Percentiles rank a stretch among this genome's conserved stretches.
Conservation (phyloP, 1,140 invertebrate genomes). For the Globodera rostochiensis region DNA sequence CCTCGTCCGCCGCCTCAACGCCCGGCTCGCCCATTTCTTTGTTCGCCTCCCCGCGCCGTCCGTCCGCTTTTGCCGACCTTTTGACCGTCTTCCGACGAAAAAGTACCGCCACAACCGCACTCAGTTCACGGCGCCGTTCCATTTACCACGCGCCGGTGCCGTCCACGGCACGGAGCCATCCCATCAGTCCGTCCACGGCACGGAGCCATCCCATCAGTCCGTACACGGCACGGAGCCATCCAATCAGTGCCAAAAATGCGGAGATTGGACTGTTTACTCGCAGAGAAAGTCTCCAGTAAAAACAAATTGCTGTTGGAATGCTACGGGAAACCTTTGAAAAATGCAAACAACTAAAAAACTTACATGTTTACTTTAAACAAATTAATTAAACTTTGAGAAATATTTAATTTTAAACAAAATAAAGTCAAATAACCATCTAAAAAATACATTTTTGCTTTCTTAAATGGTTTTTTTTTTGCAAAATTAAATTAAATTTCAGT, state of each 20-base stretch:
- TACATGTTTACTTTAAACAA: too few relatives aligned
- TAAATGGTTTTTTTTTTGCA: neutral
- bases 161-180: neutral
- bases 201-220: neutral
- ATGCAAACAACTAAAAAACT: neutral
- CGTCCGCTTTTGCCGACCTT: slow-evolving; percentile 60
- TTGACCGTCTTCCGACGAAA: slow-evolving; percentile 64
- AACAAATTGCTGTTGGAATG: neutral
- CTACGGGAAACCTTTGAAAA: slow-evolving; percentile 3
- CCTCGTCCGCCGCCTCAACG: neutral
- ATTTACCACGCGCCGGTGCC: slow-evolving; percentile 36
- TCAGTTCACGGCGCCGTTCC: slow-evolving; percentile 28
- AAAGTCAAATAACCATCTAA: too few relatives aligned
- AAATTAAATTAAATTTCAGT: slow-evolving; percentile 13
- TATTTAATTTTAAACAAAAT: too few relatives aligned
- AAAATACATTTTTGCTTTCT: neutral
- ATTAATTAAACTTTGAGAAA: too few relatives aligned
- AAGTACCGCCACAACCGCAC: slow-evolving; percentile 30
- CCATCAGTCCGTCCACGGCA: neutral
- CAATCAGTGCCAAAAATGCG: neutral
- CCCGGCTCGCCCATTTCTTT: slow-evolving; percentile 1
- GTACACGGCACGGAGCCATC: neutral
- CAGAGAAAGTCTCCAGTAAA: slow-evolving; percentile 28
- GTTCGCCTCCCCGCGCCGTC: slow-evolving; percentile 37
- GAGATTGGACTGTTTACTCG: slow-evolving; percentile 2